Base-by-base conservation (phyloP, 2,797 vertebrate species). In the Tangara arthus region DNA sequence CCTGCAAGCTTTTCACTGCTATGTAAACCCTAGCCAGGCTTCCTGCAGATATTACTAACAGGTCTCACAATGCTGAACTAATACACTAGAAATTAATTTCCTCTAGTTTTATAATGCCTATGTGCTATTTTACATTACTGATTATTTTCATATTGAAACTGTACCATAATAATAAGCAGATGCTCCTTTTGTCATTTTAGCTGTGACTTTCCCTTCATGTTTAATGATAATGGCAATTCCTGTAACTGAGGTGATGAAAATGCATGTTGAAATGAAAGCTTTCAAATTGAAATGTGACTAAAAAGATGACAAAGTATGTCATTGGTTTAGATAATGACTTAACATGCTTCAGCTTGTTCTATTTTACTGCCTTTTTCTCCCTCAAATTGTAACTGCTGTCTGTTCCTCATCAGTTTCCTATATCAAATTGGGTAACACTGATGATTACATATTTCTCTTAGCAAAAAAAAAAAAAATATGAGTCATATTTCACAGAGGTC, bases 401-500 rank as follows among this genome's bases (percentile, higher is more conserved):
- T 91, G 28, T 53, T 78, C 81, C 56, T 52, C 44, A 53, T 56
- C 80, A 77, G 17, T 89, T 92, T 70, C 35, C 46, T 42, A 53
- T n/a, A 92, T 82, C 44, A 77, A 35, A 89, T 84, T 70, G 71
- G 82, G 63, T 77, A 93, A 77, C 18, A 6, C 7, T 75, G 75
- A 44, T 2, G 1, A 78, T 80, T 87, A 70, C n/a, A 49, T 63
- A 92, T 76, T 82, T 84, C 30, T 9, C 66, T 87, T 41, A 87
- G 78, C 55, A 90, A 82, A 75, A 88, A 86, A 44, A 30, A 50
- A 85, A 32, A 11, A 50, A 3, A 59, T 15, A 30, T 47, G 80
- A 82, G 63, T 93, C 81, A 80, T 61, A 82, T 81, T 85, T 90
- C 65, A 85, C 66, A 95, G 71, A 93, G 71, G 84, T 91, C 65